These are phyloP conservation scores for Lepidurus couesii DNA, from an alignment of 1,140 invertebrate genomes.

Conservation along the genomic window DNA sequence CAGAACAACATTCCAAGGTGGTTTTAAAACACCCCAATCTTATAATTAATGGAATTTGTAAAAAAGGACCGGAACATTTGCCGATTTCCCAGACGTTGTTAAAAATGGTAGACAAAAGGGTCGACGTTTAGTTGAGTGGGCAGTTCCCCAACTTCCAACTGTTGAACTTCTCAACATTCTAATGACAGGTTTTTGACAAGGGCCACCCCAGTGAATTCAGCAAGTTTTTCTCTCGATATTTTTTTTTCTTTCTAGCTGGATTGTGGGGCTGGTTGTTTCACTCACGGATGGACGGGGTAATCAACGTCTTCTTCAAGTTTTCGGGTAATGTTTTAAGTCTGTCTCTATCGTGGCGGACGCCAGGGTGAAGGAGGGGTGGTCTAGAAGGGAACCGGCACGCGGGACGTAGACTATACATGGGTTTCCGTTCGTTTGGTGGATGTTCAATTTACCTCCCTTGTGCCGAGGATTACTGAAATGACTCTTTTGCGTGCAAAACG, in stretches of 20 bases:
- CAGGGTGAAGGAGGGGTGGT: not conserved
- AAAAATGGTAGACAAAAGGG: not conserved
- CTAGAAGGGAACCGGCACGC: not conserved
- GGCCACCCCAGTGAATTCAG: not conserved
- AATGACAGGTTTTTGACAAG: constrained; percentile 8
- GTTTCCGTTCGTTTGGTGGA: constrained; percentile 18
- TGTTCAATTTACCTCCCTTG: constrained; percentile 9
- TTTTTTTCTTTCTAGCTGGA: not conserved
- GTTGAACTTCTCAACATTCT: constrained; percentile 19
- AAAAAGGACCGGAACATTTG: not conserved
- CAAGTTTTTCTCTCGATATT: not conserved
- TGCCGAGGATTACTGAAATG: not conserved
- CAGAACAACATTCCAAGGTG: not conserved
- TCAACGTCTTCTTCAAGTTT: constrained; percentile 18
- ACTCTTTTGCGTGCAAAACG: not conserved
- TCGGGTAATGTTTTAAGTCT: not conserved
- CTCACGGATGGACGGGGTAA: not conserved
- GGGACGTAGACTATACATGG: not conserved
- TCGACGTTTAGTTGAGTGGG: not conserved
- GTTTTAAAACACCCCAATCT: not conserved
- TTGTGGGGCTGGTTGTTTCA: not conserved
- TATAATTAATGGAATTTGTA: not conserved
- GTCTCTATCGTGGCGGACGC: not conserved
- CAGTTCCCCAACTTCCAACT: not conserved
- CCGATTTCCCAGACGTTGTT: constrained; percentile 3